Base-by-base conservation (phyloP, 1,140 invertebrate genomes). In the Scaptomyza pallida region DNA sequence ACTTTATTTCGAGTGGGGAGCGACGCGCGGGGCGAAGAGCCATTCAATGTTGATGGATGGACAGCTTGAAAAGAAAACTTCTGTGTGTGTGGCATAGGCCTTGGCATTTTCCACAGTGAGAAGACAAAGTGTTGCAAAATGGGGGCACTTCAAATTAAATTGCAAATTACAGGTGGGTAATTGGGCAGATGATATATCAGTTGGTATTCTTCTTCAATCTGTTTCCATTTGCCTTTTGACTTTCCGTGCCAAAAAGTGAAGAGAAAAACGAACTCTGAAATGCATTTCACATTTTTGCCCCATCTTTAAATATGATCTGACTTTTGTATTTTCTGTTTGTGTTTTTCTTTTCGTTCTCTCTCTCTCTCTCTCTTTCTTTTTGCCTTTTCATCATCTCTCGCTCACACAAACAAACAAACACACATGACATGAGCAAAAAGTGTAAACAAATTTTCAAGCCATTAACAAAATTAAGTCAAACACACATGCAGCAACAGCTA, bases 381-480 rank as follows among this genome's bases (percentile, higher is more conserved):
- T 26, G 6, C 6, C 41, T 45, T 2, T 35, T 17, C 16, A 9
- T 2, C 19, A 19, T n/a, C 13, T 48, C 43, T 6, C 30, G 9
- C 13, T 41, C 59, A 19, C 63, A 37, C 35, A 19, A 10, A 26
- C 44, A 26, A 44, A 54, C 47, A 62, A 2, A 45, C 30, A 40
- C 26, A 61, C 47, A 63, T 13, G 40, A 9, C 23, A 19, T 30
- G 50, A 51, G 30, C 13, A 60, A 15, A 71, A 68, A 65, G 37
- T 73, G 81, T 86, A 86, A 86, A 83, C 80, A 83, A 72, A 52
- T 75, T 82, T 57, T 45, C n/a, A 43, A 21, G 62, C 60, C 81
- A 83, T 80, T 86, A 83, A 80, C 63, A 69, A 86, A 80, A 80
- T 83, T 62, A 85, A 72, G 57, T 56, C 65, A 67, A 68, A 69